Evolutionary conservation across 2,797 vertebrate species (phyloP).

Genomic region (Sebastes cheni): DNA sequence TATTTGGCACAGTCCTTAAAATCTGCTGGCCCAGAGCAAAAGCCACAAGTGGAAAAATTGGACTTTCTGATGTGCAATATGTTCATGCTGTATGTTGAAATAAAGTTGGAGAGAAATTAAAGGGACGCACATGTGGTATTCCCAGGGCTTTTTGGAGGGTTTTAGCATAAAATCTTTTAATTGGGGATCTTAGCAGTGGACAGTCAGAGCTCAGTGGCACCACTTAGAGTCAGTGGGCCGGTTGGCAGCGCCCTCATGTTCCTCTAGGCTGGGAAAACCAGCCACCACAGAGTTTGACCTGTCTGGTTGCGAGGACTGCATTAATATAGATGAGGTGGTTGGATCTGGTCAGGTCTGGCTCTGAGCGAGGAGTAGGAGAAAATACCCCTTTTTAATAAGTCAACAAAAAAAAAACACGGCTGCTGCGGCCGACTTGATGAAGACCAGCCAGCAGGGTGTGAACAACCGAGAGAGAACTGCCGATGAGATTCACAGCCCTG

Average conservation of each 20-base stretch:
- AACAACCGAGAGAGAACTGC: slow-evolving; percentile 50
- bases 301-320: slow-evolving; percentile 32
- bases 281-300: slow-evolving; percentile 54
- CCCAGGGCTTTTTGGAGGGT: neutral
- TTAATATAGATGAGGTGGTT: slow-evolving; percentile 55
- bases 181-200: slow-evolving; percentile 7
- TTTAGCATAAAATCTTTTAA: slow-evolving; percentile 18
- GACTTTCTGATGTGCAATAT: neutral
- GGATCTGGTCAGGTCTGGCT: slow-evolving; percentile 41
- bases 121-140: neutral
- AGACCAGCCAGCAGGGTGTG: slow-evolving; percentile 64
- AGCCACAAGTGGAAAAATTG: slow-evolving; percentile 35
- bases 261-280: slow-evolving; percentile 27
- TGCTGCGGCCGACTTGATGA: slow-evolving; percentile 60
- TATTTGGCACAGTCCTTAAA: slow-evolving; percentile 36
- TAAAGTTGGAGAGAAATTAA: neutral
- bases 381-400: slow-evolving; percentile 53
- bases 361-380: slow-evolving; percentile 20
- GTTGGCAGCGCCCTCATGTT: slow-evolving; percentile 27
- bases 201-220: slow-evolving; percentile 19
- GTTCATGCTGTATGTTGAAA: neutral
- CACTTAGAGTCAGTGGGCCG: slow-evolving; percentile 25
- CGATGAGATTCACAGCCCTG: slow-evolving; percentile 65
- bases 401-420: slow-evolving; percentile 48
- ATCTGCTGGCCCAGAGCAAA: slow-evolving; percentile 12